These are phyloP conservation scores for Hydrozoanthus gracilis DNA, from an alignment of 92 coral and sea anemone genomes.

Conservation along the genomic window DNA sequence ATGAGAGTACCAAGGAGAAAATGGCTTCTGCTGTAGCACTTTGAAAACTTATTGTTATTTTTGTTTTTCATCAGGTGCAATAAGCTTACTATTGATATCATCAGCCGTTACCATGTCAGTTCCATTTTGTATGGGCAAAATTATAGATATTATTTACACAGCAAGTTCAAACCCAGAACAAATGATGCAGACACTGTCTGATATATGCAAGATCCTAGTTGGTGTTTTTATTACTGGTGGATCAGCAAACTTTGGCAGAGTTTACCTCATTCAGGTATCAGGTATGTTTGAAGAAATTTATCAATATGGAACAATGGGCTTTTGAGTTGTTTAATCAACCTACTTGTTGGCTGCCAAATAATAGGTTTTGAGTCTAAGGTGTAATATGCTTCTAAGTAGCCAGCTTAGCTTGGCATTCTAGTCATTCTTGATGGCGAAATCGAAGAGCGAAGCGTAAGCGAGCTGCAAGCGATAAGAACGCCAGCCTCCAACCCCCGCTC, in stretches of 20 bases:
- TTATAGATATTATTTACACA: conserved; percentile 90
- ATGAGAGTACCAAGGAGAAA: background rate
- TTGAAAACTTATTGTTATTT: background rate
- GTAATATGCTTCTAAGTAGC: no score
- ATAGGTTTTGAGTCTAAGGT: no score
- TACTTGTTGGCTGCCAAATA: no score
- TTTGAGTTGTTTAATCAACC: no score
- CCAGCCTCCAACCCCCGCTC: no score
- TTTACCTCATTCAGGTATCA: conserved; percentile 88
- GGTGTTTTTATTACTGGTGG: conserved; percentile 92
- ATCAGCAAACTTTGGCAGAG: conserved; percentile 91
- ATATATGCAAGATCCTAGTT: conserved; percentile 75
- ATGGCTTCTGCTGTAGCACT: background rate
- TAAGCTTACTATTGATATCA: conserved; percentile 79
- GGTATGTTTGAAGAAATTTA: conserved; percentile 38
- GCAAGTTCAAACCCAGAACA: conserved; percentile 77
- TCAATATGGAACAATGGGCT: no score
- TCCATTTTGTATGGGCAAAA: conserved; percentile 97
- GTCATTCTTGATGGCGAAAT: no score
- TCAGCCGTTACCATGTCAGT: conserved; percentile 98
- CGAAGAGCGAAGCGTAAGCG: no score
- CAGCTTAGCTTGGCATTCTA: no score
- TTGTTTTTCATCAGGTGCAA: conserved; percentile 70
- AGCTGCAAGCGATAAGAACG: no score
- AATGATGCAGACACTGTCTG: conserved; percentile 80